Base-by-base conservation (phyloP, 2,888 invertebrate species). In the Thalpophila matura region DNA sequence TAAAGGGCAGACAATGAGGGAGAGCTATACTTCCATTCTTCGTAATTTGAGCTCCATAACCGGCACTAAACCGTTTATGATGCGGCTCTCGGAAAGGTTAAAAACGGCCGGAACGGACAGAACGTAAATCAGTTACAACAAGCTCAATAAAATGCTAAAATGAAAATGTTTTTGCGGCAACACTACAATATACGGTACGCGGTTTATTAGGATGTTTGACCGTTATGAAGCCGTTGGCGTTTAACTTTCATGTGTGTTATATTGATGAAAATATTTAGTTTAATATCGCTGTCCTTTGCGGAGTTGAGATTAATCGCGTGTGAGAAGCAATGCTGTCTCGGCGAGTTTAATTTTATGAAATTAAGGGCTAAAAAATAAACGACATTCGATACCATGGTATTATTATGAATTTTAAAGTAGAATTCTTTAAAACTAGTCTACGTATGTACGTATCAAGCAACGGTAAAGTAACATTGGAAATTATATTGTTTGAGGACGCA, bases 41-140 rank as follows among this genome's bases (percentile, higher is more conserved):
- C 87, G 91, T 92, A 91, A 93, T 93, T 93, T 89, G 87, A 89
- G 87, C 89, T 86, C 86, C 90, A 91, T 91, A 91, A 92, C 89
- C 84, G 89, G 85, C 87, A 90, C 91, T 92, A 91, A 92, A 91
- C 91, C 89, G 89, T 93, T 93, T 92, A 93, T 91, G 93, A 92
- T 91, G 91, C 86, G 88, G 87, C 89, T 90, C 88, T 88, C 88
- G 89, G 85, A 91, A 92, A 91, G 91, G 91, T 92, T 91, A 91
- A 89, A 90, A 89, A 87, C 79, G 87, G 80, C 87, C 88, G 89
- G 89, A 90, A 88, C 87, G 87, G 88, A 83, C 86, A 81, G 77
- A 76, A 83, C 86, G 85, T 90, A 90, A 90, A 91, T 90, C 89
- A 90, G 86, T 84, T 81, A 86, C 82, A 86, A 86, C 83, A 85